phyloP scores from a whole-genome alignment of 2,113 vertebrate species.

The Tupaia chinensis region DNA sequence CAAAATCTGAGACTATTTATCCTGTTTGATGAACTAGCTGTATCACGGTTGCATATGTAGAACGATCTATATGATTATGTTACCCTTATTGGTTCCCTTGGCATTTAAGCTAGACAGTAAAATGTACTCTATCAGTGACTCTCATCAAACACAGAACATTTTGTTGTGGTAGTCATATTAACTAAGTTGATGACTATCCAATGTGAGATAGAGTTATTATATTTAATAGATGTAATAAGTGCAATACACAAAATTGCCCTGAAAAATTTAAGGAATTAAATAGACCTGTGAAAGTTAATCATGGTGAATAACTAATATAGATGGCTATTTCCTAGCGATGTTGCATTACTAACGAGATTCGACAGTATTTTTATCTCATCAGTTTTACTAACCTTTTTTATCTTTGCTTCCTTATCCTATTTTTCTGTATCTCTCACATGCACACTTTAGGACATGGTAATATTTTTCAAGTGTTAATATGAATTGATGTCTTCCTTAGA shows the following conservation, averaged over 20 bases:
- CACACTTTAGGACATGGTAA: slow-evolving; percentile 34
- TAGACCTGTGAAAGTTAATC: not conserved
- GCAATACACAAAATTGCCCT: not conserved
- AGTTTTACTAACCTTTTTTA: slow-evolving; percentile 37
- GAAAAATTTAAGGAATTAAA: not conserved
- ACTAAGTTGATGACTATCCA: not conserved
- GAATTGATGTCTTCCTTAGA: slow-evolving; percentile 64
- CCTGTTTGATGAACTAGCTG: too few relatives aligned
- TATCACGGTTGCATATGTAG: too few relatives aligned
- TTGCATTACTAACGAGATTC: not conserved
- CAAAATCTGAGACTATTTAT: not conserved
- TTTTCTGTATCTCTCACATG: slow-evolving; percentile 30
- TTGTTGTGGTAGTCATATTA: slow-evolving; percentile 28
- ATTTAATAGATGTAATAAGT: slow-evolving; percentile 14
- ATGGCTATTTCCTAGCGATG: not conserved
- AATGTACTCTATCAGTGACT: not conserved
- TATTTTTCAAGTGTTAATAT: slow-evolving; percentile 54
- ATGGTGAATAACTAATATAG: not conserved
- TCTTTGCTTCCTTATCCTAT: not conserved
- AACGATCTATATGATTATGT: not conserved
- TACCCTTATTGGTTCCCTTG: not conserved
- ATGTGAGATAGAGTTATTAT: not conserved
- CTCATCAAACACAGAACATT: not conserved
- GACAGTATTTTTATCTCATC: not conserved
- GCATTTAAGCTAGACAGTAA: not conserved